These are phyloP conservation scores for Acleris cristana DNA, from an alignment of 2,888 invertebrate species.

Conservation along the genomic window DNA sequence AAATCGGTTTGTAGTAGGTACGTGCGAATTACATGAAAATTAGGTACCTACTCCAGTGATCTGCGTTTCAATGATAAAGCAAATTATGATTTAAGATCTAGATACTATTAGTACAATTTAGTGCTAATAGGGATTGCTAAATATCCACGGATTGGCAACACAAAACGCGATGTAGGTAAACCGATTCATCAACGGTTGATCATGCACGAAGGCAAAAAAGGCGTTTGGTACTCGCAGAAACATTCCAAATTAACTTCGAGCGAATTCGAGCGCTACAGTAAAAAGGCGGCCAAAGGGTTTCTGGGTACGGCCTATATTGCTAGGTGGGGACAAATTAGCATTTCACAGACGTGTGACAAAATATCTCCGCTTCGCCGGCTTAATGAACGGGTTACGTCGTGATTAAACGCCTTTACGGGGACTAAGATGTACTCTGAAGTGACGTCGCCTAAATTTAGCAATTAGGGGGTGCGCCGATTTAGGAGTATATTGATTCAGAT, in stretches of 20 bases:
- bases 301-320: slow-evolving; percentile 66
- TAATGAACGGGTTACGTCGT: slow-evolving; percentile 77
- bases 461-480: slow-evolving; percentile 60
- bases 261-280: slow-evolving; percentile 53
- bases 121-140: too few relatives aligned
- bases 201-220: background rate
- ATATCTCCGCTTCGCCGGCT: slow-evolving; percentile 65
- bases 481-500: slow-evolving; percentile 60
- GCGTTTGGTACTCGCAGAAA: slow-evolving; percentile 49
- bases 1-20: too few relatives aligned
- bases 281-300: slow-evolving; percentile 69
- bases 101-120: too few relatives aligned
- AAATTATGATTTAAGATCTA: too few relatives aligned
- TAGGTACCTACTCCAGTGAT: too few relatives aligned
- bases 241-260: slow-evolving; percentile 61
- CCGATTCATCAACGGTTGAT: slow-evolving; percentile 1
- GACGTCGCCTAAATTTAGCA: slow-evolving; percentile 65
- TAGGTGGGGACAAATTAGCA: slow-evolving; percentile 75
- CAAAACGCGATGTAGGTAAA: background rate
- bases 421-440: slow-evolving; percentile 55
- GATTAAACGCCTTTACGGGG: slow-evolving; percentile 70
- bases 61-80: too few relatives aligned
- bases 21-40: too few relatives aligned
- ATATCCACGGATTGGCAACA: background rate
- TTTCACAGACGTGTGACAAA: slow-evolving; percentile 76